Base-by-base conservation (phyloP, 2,113 vertebrate genomes). In the Scomber japonicus region DNA sequence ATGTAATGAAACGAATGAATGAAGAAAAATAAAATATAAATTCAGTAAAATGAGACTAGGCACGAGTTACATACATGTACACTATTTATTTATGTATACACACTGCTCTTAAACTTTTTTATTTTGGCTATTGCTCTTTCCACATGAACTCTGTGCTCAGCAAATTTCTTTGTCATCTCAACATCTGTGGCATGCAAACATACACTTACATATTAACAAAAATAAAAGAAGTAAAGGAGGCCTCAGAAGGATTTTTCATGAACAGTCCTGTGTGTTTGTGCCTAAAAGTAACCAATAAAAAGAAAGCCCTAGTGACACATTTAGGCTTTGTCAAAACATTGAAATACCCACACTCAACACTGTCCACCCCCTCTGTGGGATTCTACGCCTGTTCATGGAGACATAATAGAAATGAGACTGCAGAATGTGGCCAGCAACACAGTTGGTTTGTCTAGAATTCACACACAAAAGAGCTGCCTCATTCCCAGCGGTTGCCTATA, bases 401-500 rank as follows among this genome's bases (percentile, higher is more conserved):
- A 16, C 82, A 89, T 82, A 88, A 86, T 86, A 77, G 88, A 57
- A 65, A 89, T 89, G 86, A 92, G 88, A 57, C 56, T 86, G 83
- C 86, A 91, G 82, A 92, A 89, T 93, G 77, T 60, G 71, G 53
- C 76, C 17, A 7, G 66, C 76, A 89, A 91, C 79, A 90, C 86
- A 84, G 83, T 89, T 85, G 84, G 59, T 78, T 66, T 75, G 87
- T 92, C 79, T 79, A 89, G 85, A 90, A 91, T 82, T 61, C 72
- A 12, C 71, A 59, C 84, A 93, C 91, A 94, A 93, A 89, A 81
- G 91, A 85, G 75, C 77, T 65, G 78, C 86, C 80, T 93, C 92
- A 91, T 93, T 94, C 87, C 64, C 84, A 82, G 66, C 4, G 79
- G 91, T 94, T 91, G 88, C 91, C 94, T 81, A 83, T 90, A 91